These are phyloP conservation scores for Tetramorium parvispinum DNA, from an alignment of 1,140 invertebrate genomes.

Conservation along the genomic window DNA sequence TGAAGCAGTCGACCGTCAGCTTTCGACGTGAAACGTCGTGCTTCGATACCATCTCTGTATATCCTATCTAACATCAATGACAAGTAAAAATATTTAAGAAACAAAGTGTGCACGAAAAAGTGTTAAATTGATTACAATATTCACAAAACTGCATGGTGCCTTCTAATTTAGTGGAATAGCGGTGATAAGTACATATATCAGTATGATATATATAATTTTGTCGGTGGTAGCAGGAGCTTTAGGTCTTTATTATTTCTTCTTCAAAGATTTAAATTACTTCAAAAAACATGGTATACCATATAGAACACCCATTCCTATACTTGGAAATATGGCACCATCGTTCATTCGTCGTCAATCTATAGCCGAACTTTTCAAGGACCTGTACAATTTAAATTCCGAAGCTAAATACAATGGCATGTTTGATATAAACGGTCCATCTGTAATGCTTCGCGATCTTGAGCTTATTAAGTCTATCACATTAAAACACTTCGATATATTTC, in stretches of 20 bases:
- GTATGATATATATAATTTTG: conserved; percentile 20
- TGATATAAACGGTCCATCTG: conserved; percentile 77
- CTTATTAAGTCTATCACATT: conserved; percentile 81
- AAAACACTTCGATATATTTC: conserved; percentile 84
- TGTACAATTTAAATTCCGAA: conserved; percentile 52
- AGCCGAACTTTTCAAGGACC: not conserved
- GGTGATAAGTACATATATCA: not conserved
- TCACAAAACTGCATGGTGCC: not conserved
- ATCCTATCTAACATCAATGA: not conserved
- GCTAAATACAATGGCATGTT: conserved; percentile 79
- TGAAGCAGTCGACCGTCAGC: not conserved
- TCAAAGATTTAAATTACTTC: conserved; percentile 47
- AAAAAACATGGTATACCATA: conserved; percentile 51
- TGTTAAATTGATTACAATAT: not conserved
- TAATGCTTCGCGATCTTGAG: conserved; percentile 79
- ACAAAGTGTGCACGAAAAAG: not conserved
- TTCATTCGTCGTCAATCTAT: conserved; percentile 1
- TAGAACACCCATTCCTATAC: conserved; percentile 53
- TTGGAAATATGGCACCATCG: conserved; percentile 58
- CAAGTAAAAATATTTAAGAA: not conserved
- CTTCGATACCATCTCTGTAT: not conserved
- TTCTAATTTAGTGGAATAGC: not conserved
- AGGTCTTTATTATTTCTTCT: conserved; percentile 7
- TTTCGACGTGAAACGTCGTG: not conserved
- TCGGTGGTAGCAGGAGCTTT: not conserved